phyloP scores from a whole-genome alignment of 1,140 invertebrate species.

The Sycobia sp. region DNA sequence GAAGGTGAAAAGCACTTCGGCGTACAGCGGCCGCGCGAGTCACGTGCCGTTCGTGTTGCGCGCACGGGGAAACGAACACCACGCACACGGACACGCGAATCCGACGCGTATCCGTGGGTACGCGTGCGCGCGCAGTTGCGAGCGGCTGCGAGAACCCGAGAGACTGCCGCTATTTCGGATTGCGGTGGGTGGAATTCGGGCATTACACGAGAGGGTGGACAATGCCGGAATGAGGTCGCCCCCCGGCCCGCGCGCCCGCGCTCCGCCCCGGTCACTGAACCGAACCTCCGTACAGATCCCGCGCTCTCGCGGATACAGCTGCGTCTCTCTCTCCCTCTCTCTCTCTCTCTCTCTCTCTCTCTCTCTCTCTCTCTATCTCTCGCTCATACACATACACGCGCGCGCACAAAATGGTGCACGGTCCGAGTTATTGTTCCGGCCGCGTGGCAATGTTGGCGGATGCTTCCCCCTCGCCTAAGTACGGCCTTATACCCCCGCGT shows the following conservation, averaged over 20 bases:
- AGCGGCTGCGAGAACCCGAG: too few relatives aligned
- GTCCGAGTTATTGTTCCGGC: constrained; percentile 10
- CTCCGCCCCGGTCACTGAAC: constrained; percentile 12
- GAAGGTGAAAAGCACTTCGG: constrained; percentile 8
- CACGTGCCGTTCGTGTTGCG: not conserved
- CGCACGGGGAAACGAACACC: not conserved
- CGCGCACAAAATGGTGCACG: too few relatives aligned
- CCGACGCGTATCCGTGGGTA: too few relatives aligned
- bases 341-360: not conserved
- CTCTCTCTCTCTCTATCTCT: not conserved
- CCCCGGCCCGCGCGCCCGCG: not conserved
- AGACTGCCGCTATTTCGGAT: constrained; percentile 13
- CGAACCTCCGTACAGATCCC: not conserved
- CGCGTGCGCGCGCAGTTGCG: too few relatives aligned
- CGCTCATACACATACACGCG: not conserved
- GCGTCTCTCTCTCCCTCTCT: not conserved
- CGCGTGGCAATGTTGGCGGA: too few relatives aligned
- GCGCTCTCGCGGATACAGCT: not conserved
- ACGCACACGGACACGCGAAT: too few relatives aligned
- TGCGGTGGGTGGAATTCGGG: constrained; percentile 28
- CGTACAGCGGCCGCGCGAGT: not conserved
- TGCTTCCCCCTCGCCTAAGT: too few relatives aligned
- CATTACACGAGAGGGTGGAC: constrained; percentile 18
- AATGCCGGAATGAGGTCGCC: constrained; percentile 29
- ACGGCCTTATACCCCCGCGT: too few relatives aligned